Conservation (phyloP, 2,797 vertebrate species). For the Rhabdophis nuchalis region DNA sequence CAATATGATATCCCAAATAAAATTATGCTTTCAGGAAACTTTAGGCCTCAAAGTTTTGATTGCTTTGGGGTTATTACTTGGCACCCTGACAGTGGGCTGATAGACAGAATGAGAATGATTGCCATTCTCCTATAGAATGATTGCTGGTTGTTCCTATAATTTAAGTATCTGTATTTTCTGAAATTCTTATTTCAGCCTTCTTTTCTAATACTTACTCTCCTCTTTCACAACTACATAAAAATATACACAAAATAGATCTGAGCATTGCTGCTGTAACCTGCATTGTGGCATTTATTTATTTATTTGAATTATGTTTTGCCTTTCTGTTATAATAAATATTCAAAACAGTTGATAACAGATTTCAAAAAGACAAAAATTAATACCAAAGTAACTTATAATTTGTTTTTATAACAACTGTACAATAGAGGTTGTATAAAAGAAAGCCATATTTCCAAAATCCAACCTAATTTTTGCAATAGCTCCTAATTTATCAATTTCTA, state of each 20-base stretch:
- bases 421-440: not conserved
- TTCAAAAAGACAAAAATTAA: not conserved
- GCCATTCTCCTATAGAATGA: too few relatives aligned
- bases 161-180: not conserved
- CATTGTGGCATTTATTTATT: not conserved
- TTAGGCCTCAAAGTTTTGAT: too few relatives aligned
- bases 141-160: not conserved
- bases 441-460: not conserved
- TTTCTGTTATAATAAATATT: not conserved
- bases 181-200: not conserved
- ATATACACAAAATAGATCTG: not conserved
- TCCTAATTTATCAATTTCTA: not conserved
- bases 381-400: not conserved
- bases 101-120: not conserved
- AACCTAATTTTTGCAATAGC: not conserved
- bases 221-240: not conserved
- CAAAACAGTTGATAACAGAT: not conserved
- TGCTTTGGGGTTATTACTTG: too few relatives aligned
- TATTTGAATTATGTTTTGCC: not conserved
- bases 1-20: too few relatives aligned
- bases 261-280: not conserved
- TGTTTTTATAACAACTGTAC: not conserved
- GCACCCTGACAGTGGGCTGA: not conserved
- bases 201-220: not conserved
- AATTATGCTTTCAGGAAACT: too few relatives aligned